Evolutionary conservation across 2,888 invertebrate species (phyloP).

Genomic region (Synanthedon formicaeformis): DNA sequence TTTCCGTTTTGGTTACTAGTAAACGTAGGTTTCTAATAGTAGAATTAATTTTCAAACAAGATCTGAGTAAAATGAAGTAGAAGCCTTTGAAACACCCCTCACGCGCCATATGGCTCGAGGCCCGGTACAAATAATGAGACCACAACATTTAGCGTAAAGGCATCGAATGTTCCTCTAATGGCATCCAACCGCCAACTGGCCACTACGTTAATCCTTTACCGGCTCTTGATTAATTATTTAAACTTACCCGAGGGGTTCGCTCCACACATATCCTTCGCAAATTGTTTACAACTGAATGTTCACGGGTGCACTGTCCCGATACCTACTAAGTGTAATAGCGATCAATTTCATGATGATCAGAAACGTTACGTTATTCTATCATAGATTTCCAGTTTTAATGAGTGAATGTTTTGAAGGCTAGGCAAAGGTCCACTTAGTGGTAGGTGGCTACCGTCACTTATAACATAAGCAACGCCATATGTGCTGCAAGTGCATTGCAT

Average conservation of each 20-base stretch:
- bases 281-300: slow-evolving; percentile 39
- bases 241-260: slow-evolving; percentile 45
- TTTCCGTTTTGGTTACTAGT: no score
- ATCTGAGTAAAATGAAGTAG: background rate
- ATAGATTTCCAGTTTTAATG: no score
- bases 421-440: no score
- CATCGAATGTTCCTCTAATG: slow-evolving; percentile 62
- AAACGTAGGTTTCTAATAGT: no score
- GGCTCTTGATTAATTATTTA: slow-evolving; percentile 68
- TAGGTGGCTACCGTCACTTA: no score
- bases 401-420: no score
- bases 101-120: slow-evolving; percentile 7
- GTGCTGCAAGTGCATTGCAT: no score
- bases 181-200: slow-evolving; percentile 65
- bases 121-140: slow-evolving; percentile 51
- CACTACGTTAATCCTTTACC: slow-evolving; percentile 68
- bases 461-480: no score
- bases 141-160: slow-evolving; percentile 55
- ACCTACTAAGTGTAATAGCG: slow-evolving; percentile 1
- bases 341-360: background rate
- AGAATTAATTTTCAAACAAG: no score
- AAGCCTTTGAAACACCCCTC: background rate
- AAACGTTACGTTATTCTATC: no score
- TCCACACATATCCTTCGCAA: slow-evolving; percentile 41
- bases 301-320: slow-evolving; percentile 1